Evolutionary conservation across 92 coral and sea anemone species (phyloP), one percentile per base, ranked within the genome.

Genomic region (Zoanthus sansibaricus): DNA sequence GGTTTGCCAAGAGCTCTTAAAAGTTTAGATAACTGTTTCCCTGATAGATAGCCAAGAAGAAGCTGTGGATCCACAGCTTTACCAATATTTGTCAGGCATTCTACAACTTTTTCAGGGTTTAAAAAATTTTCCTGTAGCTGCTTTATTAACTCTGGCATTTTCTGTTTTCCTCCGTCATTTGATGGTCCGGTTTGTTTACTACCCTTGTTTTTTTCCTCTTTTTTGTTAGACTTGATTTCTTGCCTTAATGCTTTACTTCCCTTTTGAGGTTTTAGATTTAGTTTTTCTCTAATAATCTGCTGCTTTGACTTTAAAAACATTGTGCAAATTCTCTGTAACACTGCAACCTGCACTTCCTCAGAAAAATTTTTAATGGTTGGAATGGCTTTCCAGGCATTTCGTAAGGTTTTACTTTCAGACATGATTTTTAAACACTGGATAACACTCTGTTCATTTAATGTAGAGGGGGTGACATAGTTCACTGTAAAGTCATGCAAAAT

Each of bases 221-320:
- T 91, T 91, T 77, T 87, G 69, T 4, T 88, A 59, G 66, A 59
- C 82, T 76, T 79, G 71, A 61, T 87, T 11, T 49, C 55, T 49
- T 59, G 16, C 14, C 64, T 58, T 55, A 75, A 87, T 73, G 64
- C 86, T 25, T 51, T 77, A 82, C 90, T 91, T 44, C 91, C 86
- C 62, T 91, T 91, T 78, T 87, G 91, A 9, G 88, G 93, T 85
- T 91, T 91, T 58, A 91, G 86, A 37, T 48, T 54, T 8, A 88
- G 66, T 55, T 91, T 79, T 42, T 91, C 93, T 25, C 88, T 79
- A 5, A 80, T 66, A 69, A 90, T 90, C 45, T 84, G 92, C 75
- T 89, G 92, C 68, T 89, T 90, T 45, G 90, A 90, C 83, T 90
- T 90, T 5, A 90, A 76, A 88, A 88, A 92, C 90, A 89, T 86